These are phyloP conservation scores for Jacana jacana DNA, from an alignment of 2,113 vertebrate species.

Conservation along the genomic window DNA sequence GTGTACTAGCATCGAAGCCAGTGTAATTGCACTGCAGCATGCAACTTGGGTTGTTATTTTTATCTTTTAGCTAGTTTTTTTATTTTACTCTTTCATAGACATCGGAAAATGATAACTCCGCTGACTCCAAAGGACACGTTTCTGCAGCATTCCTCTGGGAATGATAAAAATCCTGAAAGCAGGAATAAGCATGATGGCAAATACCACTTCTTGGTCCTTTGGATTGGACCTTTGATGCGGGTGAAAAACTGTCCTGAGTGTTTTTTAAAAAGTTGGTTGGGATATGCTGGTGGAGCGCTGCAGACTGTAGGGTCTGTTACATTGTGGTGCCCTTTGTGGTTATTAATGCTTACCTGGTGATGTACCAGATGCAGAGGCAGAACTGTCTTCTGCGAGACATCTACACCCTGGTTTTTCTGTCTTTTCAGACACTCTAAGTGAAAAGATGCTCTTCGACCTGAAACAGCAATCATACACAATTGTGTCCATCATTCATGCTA, in stretches of 20 bases:
- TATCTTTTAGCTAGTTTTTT: background rate
- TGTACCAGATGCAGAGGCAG: conserved; percentile 93
- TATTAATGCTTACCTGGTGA: conserved; percentile 84
- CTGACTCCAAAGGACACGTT: background rate
- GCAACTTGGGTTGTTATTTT: background rate
- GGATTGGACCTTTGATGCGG: background rate
- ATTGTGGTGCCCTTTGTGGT: background rate
- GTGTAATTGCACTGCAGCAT: background rate
- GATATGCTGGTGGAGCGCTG: background rate
- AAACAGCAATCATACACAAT: background rate
- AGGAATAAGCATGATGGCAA: background rate
- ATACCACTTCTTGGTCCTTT: background rate
- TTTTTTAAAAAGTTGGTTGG: background rate
- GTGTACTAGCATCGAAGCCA: background rate
- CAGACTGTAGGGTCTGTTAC: background rate
- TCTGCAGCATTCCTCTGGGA: background rate
- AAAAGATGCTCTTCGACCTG: conserved; percentile 95
- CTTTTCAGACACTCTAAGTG: conserved; percentile 95
- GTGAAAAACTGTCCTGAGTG: background rate
- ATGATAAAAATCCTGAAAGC: background rate
- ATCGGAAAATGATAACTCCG: background rate
- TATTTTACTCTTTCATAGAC: background rate
- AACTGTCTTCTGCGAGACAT: conserved; percentile 91
- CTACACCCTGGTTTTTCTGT: conserved; percentile 83
- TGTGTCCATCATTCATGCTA: background rate